Percentiles rank a stretch among this genome's conserved stretches.
Conservation (phyloP, 2,113 vertebrate species). For the Edolisoma coerulescens region DNA sequence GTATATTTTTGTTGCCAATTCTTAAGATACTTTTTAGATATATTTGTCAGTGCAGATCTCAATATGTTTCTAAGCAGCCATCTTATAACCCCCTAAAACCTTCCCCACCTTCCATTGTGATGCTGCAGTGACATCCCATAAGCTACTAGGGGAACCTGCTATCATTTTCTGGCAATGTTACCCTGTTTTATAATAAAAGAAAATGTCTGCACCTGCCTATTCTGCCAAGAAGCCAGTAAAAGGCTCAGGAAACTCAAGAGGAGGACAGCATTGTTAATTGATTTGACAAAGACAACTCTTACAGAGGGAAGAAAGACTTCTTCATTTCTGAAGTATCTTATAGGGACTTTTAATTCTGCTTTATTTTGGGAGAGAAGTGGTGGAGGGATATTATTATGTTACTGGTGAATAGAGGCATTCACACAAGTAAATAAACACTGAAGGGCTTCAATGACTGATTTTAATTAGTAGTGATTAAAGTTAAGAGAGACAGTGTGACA, state of each 20-base stretch:
- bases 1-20: neutral
- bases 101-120: neutral
- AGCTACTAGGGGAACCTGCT: neutral
- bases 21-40: neutral
- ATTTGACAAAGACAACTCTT: neutral
- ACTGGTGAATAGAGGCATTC: neutral
- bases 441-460: neutral
- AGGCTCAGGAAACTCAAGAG: neutral
- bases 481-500: neutral
- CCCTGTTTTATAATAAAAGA: neutral
- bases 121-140: neutral
- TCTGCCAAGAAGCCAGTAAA: neutral
- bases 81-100: neutral
- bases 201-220: neutral
- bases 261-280: neutral
- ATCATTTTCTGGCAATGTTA: neutral
- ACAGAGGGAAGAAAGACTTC: neutral
- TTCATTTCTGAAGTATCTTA: neutral
- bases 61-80: neutral
- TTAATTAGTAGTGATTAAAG: neutral
- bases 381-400: neutral
- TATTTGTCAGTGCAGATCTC: neutral
- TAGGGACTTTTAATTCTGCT: neutral
- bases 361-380: neutral
- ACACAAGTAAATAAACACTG: neutral